Evolutionary conservation across 2,888 invertebrate species (phyloP), one percentile per base, ranked within the genome.

Genomic region (Antitype chi): DNA sequence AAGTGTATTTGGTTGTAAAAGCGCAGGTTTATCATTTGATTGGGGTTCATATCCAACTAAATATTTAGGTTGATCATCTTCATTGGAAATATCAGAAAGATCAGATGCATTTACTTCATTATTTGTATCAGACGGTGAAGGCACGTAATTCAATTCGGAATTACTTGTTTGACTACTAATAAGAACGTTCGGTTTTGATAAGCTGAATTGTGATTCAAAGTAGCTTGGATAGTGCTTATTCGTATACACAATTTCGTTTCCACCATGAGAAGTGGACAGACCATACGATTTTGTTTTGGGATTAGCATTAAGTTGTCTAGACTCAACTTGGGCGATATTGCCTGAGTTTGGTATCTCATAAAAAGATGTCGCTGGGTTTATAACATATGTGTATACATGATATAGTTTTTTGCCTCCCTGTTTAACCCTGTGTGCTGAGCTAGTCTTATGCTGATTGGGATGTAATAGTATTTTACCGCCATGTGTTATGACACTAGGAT

Each of bases 351-450:
- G 63, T 28, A 20, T 59, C 23, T 60, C 1, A 49, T 76, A 49
- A 57, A 60, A 38, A 28, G 28, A 7, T n/a, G 59, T 59, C 0
- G 47, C 20, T 59, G 83, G 81, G 6, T 70, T 81, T 63, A 74
- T 43, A 3, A 74, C 49, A 60, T 81, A 85, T 13, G 71, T 77
- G 28, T 81, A 73, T 25, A 67, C 15, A 23, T 76, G 53, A 55
- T 74, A 66, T 13, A 74, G 78, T 74, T 73, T 73, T 43, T 52
- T 20, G 9, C 55, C 17, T 25, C 0, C 11, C 4, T 59, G 11
- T 71, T 70, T 49, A 28, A 71, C 20, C 9, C n/a, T 52, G 43
- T 77, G 17, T 57, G 28, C 20, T 71, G 6, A 32, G 5, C 1
- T 38, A 25, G 43, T 53, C 23, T 57, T 2, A 25, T 6, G 23